phyloP scores from a whole-genome alignment of 2,888 invertebrate genomes.

The Sabatieria punctata region DNA sequence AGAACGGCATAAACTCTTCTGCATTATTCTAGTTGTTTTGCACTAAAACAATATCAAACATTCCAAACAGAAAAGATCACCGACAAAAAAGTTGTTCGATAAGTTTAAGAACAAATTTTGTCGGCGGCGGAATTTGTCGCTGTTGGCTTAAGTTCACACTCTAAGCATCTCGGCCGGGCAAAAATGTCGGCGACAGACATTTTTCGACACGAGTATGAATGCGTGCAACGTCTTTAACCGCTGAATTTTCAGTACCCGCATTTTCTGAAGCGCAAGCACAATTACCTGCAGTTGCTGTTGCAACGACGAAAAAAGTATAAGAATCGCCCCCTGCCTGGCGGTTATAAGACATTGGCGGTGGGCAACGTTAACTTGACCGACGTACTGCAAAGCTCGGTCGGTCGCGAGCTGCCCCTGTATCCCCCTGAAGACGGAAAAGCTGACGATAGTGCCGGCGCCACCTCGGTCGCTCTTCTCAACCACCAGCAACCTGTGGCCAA shows the following conservation, averaged over 20 bases:
- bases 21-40: too few species aligned
- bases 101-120: too few species aligned
- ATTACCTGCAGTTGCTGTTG: conserved; percentile 80
- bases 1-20: too few species aligned
- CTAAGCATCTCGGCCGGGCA: too few species aligned
- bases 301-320: conserved; percentile 95
- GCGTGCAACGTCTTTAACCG: not conserved
- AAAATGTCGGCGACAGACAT: conserved; percentile 5
- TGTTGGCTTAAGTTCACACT: not conserved
- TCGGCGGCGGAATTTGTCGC: too few species aligned
- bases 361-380: conserved; percentile 89
- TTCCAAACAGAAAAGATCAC: too few species aligned
- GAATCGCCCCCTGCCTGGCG: conserved; percentile 79
- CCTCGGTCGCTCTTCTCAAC: not conserved
- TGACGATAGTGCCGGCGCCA: conserved; percentile 45
- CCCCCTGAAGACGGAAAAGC: conserved; percentile 43
- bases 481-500: conserved; percentile 1
- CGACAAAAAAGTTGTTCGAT: too few species aligned
- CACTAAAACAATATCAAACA: too few species aligned
- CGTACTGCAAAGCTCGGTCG: conserved; percentile 79
- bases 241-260: conserved; percentile 65
- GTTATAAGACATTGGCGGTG: conserved; percentile 90
- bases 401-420: conserved; percentile 70
- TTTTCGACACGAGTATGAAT: conserved; percentile 1
- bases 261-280: conserved; percentile 89